Conservation (phyloP, 2,797 vertebrate genomes). For the Myotis myotis region DNA sequence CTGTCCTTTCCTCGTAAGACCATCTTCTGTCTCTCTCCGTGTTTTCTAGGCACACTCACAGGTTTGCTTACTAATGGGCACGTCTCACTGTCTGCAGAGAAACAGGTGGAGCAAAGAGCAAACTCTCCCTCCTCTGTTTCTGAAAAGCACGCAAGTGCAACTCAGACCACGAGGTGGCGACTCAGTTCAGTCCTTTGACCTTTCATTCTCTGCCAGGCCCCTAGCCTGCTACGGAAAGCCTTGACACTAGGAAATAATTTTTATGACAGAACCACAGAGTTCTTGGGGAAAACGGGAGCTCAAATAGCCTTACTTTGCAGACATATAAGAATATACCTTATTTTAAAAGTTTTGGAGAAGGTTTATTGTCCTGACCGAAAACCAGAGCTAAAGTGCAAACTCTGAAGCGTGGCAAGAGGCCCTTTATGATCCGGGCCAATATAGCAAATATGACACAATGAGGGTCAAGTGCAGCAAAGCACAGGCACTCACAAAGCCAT, state of each 20-base stretch:
- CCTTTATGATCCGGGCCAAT: not conserved
- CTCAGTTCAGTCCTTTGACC: not conserved
- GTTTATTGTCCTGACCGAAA: not conserved
- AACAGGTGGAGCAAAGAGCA: not conserved
- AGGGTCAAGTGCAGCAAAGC: not conserved
- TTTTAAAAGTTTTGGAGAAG: not conserved
- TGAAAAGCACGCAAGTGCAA: not conserved
- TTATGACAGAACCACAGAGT: not conserved
- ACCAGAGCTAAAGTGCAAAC: not conserved
- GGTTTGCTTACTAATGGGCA: not conserved
- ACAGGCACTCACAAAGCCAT: not conserved
- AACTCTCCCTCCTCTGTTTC: not conserved
- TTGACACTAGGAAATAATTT: not conserved
- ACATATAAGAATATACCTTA: not conserved
- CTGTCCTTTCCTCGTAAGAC: not conserved
- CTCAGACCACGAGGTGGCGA: conserved; percentile 35
- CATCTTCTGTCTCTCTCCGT: not conserved
- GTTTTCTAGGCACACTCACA: not conserved
- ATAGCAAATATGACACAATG: not conserved
- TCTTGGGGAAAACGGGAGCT: not conserved
- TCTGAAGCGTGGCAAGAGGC: not conserved
- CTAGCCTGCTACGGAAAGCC: not conserved
- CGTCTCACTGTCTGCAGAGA: not conserved
- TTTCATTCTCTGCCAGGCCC: not conserved
- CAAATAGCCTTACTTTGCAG: not conserved